Evolutionary conservation across 2,797 vertebrate species (phyloP).

Genomic region (Staurois parvus): DNA sequence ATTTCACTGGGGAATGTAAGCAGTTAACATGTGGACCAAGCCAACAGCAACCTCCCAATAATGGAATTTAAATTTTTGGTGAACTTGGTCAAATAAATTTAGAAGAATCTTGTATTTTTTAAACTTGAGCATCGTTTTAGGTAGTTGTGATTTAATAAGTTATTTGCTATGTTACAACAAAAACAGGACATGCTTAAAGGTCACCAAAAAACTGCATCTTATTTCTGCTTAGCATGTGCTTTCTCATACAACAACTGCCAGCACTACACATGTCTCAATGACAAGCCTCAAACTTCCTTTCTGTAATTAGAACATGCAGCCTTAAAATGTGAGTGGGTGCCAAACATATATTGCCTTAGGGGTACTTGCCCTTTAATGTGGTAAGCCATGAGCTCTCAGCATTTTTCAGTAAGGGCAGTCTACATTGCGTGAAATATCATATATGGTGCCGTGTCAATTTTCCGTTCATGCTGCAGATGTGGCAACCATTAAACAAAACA

Average conservation of each 20-base stretch:
- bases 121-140: neutral
- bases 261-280: neutral
- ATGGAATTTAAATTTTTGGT: too few relatives aligned
- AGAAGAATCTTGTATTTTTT: neutral
- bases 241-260: neutral
- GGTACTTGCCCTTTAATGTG: neutral
- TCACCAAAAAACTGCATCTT: neutral
- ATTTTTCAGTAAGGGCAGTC: neutral
- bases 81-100: too few relatives aligned
- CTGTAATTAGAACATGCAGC: neutral
- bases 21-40: neutral
- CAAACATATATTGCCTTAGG: neutral
- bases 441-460: neutral
- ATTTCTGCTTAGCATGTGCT: slow-evolving; percentile 9
- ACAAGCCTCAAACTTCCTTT: slow-evolving; percentile 34
- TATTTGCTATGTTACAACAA: neutral
- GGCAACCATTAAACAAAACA: neutral
- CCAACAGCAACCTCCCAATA: neutral
- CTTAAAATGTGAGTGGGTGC: neutral
- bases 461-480: neutral
- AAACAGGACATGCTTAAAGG: slow-evolving; percentile 28
- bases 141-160: neutral
- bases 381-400: neutral
- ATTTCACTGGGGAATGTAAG: neutral
- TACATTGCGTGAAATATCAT: neutral